Evolutionary conservation across 2,113 vertebrate species (phyloP).

Genomic region (Malurus elegans): DNA sequence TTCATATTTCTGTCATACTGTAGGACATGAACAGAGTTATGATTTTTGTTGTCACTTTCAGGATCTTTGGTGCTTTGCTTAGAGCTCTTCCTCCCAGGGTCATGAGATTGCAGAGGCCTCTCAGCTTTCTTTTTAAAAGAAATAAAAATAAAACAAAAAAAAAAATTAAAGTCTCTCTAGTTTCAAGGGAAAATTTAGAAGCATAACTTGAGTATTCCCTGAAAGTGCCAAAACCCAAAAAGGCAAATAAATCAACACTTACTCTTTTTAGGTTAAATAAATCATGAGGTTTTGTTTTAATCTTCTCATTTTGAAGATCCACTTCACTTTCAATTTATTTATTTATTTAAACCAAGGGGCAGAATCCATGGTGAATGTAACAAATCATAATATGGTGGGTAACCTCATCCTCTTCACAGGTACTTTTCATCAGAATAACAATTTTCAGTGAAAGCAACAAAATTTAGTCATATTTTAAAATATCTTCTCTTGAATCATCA

Average conservation of each 20-base stretch:
- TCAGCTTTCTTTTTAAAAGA: conserved; percentile 5
- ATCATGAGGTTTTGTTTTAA: background rate
- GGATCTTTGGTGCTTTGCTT: background rate
- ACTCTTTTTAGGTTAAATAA: conserved; percentile 25
- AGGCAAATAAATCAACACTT: conserved; percentile 22
- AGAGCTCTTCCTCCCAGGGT: background rate
- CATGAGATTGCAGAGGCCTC: background rate
- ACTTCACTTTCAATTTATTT: background rate
- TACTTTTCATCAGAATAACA: conserved; percentile 16
- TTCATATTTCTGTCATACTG: background rate
- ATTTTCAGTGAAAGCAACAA: conserved; percentile 33
- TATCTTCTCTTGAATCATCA: conserved; percentile 21
- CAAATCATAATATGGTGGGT: background rate
- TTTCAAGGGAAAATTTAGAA: conserved; percentile 13
- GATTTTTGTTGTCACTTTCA: background rate
- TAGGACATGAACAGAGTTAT: background rate
- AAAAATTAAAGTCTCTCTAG: background rate
- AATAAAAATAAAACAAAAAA: conserved; percentile 2
- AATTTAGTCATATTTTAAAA: conserved; percentile 29
- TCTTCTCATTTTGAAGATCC: background rate
- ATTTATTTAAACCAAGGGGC: background rate
- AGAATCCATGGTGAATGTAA: background rate
- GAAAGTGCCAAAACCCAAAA: conserved; percentile 15
- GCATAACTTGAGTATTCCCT: background rate
- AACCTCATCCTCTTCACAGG: background rate